Evolutionary conservation across 1,140 invertebrate genomes (phyloP).

Genomic region (Zaprionus ornatus): DNA sequence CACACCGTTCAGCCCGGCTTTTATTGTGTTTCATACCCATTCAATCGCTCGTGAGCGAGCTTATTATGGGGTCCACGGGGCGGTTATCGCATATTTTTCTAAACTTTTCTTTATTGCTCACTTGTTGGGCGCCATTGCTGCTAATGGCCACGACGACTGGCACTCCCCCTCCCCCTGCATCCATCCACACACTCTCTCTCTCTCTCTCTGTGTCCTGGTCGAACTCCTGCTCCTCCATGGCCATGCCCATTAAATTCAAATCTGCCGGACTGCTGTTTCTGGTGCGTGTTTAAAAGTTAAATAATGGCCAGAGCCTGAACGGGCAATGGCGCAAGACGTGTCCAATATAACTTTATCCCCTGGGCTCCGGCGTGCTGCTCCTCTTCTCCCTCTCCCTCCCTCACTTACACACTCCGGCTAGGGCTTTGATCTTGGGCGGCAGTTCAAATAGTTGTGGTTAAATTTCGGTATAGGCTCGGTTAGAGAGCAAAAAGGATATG

Average conservation of each 20-base stretch:
- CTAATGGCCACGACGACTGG: slow-evolving; percentile 53
- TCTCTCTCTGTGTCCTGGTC: neutral
- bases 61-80: slow-evolving; percentile 57
- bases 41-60: slow-evolving; percentile 79
- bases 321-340: slow-evolving; percentile 77
- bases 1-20: slow-evolving; percentile 27
- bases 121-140: slow-evolving; percentile 64
- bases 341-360: slow-evolving; percentile 77
- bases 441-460: slow-evolving; percentile 76
- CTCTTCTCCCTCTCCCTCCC: neutral
- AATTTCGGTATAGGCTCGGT: slow-evolving; percentile 44
- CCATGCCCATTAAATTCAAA: slow-evolving; percentile 77
- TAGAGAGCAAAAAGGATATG: slow-evolving; percentile 60
- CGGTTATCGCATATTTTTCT: slow-evolving; percentile 76
- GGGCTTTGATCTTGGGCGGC: slow-evolving; percentile 70
- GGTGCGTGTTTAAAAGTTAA: slow-evolving; percentile 81
- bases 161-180: neutral
- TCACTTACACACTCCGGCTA: slow-evolving; percentile 6
- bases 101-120: slow-evolving; percentile 82
- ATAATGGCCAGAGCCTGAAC: slow-evolving; percentile 66
- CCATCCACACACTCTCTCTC: neutral
- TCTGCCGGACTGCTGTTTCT: slow-evolving; percentile 63
- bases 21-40: slow-evolving; percentile 73
- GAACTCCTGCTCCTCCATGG: slow-evolving; percentile 5
- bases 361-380: slow-evolving; percentile 1